These are phyloP conservation scores for Drosophila ogumai DNA, from an alignment of 1,140 invertebrate genomes.

Conservation along the genomic window DNA sequence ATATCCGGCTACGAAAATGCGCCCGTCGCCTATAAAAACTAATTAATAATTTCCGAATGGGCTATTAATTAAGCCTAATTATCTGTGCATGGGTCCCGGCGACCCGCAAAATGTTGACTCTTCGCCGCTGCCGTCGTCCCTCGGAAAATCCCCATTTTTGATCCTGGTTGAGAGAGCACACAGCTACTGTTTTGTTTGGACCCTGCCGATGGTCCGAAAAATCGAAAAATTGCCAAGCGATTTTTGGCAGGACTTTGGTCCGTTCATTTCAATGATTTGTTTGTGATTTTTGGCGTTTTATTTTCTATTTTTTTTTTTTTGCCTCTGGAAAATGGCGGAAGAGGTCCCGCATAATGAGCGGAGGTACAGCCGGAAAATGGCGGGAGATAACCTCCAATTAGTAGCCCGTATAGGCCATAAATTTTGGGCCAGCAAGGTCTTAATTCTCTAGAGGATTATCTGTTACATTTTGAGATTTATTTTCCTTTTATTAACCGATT, in stretches of 20 bases:
- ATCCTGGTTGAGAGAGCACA: constrained; percentile 1
- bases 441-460: background rate
- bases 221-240: background rate
- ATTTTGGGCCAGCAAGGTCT: constrained; percentile 5
- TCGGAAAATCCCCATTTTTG: constrained; percentile 11
- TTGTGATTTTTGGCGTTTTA: constrained; percentile 31
- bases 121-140: constrained; percentile 9
- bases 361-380: constrained; percentile 2
- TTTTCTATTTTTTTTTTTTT: constrained; percentile 22
- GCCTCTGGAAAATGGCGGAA: constrained; percentile 14
- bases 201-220: constrained; percentile 6
- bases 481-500: too few species aligned
- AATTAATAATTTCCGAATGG: constrained; percentile 85
- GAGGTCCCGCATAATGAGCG: constrained; percentile 64
- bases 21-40: constrained; percentile 85
- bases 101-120: constrained; percentile 76
- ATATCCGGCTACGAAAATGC: constrained; percentile 85
- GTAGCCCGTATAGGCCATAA: constrained; percentile 54
- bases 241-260: constrained; percentile 18
- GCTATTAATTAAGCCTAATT: constrained; percentile 85
- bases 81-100: constrained; percentile 79
- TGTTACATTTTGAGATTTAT: rapidly evolving
- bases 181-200: constrained; percentile 29
- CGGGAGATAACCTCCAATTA: constrained; percentile 46
- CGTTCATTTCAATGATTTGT: constrained; percentile 49